A percentile compares a stretch with the other conserved stretches of the same genome.
These are phyloP conservation scores for Pycnomerus fuliginosus DNA, from an alignment of 2,888 invertebrate genomes.

Conservation along the genomic window DNA sequence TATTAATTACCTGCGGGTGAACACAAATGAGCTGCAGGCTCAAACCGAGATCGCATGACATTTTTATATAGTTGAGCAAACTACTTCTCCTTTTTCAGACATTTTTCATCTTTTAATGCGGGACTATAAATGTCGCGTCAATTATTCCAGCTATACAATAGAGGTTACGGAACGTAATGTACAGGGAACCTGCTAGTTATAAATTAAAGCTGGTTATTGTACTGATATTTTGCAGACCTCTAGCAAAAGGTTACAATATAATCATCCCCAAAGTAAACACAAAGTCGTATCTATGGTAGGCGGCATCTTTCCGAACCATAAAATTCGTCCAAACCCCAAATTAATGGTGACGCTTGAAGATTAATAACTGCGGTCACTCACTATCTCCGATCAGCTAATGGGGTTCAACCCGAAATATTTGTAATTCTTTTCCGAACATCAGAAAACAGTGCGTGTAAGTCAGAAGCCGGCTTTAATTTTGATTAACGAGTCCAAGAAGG, in stretches of 20 bases:
- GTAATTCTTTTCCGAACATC: no score
- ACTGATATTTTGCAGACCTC: conserved; percentile 14
- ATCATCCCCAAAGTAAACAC: conserved; percentile 10
- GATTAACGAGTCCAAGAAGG: conserved; percentile 35
- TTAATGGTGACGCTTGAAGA: no score
- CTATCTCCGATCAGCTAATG: no score
- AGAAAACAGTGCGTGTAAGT: no score
- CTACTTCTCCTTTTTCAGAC: conserved; percentile 15
- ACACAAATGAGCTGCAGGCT: conserved; percentile 1
- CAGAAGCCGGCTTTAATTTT: no score
- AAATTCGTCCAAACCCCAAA: no score
- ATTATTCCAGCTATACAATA: conserved; percentile 15
- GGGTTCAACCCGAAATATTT: no score
- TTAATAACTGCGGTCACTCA: no score
- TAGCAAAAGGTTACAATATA: conserved; percentile 16
- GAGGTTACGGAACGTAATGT: conserved; percentile 15
- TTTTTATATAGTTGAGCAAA: conserved; percentile 12
- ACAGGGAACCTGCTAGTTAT: conserved; percentile 15
- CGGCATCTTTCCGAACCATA: no score
- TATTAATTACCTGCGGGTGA: conserved; percentile 11
- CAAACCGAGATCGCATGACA: conserved; percentile 4
- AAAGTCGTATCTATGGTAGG: no score
- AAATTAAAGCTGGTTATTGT: conserved; percentile 17
- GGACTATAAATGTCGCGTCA: conserved; percentile 18
- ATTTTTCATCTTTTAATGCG: conserved; percentile 15